These are phyloP conservation scores for Bostrychus sinensis DNA, from an alignment of 2,113 vertebrate genomes.

Conservation along the genomic window DNA sequence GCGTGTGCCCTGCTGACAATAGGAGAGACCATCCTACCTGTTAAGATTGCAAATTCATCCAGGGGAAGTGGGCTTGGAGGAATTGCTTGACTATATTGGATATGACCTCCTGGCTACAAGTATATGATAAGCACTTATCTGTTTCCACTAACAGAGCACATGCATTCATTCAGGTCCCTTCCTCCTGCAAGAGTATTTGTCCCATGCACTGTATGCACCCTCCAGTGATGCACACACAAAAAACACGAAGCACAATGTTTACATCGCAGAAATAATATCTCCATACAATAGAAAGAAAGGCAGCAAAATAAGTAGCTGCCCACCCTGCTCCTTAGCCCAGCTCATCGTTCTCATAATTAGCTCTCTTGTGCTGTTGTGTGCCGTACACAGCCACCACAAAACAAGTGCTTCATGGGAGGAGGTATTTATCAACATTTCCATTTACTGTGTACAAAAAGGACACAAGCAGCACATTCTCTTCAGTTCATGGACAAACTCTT, in stretches of 20 bases:
- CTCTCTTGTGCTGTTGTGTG: conserved; percentile 78
- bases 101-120: conserved; percentile 74
- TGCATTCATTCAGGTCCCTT: conserved; percentile 60
- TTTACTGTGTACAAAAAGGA: conserved; percentile 75
- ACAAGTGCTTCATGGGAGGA: conserved; percentile 78
- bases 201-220: conserved; percentile 29
- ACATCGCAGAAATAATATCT: conserved; percentile 71
- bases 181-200: conserved; percentile 48
- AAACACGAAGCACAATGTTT: conserved; percentile 59
- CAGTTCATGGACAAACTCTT: conserved; percentile 76
- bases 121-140: conserved; percentile 79
- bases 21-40: conserved; percentile 59
- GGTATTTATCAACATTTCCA: conserved; percentile 78
- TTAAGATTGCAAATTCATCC: conserved; percentile 72
- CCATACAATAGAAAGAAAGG: conserved; percentile 76
- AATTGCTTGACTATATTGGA: conserved; percentile 69
- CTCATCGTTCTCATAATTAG: conserved; percentile 80
- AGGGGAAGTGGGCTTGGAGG: conserved; percentile 59
- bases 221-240: conserved; percentile 13
- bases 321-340: conserved; percentile 72
- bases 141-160: conserved; percentile 62
- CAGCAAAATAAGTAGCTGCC: conserved; percentile 72
- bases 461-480: conserved; percentile 74
- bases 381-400: conserved; percentile 70
- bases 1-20: conserved; percentile 57